phyloP scores from a whole-genome alignment of 2,888 invertebrate species.

The Volucella zonaria region DNA sequence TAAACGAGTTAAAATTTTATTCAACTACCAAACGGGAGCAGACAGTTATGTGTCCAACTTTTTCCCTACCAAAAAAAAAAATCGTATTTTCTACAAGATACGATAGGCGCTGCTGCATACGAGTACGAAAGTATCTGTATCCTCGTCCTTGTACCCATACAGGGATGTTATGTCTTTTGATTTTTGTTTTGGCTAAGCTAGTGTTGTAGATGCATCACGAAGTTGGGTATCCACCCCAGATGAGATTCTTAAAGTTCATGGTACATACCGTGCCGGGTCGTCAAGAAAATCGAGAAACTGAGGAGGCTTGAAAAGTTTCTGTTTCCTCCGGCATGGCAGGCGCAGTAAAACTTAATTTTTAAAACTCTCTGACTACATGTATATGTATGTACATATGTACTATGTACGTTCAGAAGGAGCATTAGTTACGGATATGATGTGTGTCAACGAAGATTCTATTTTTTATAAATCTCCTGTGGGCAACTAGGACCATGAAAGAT shows the following conservation, averaged over 20 bases:
- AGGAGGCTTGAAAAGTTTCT: background rate
- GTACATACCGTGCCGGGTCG: constrained; percentile 15
- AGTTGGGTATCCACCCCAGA: constrained; percentile 41
- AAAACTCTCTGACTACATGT: background rate
- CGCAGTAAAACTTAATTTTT: constrained; percentile 34
- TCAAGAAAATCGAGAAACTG: background rate
- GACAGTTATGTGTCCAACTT: constrained; percentile 66
- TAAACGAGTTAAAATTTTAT: constrained; percentile 72
- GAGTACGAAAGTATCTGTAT: background rate
- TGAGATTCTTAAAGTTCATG: constrained; percentile 41
- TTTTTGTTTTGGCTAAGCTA: constrained; percentile 7
- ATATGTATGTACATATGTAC: too few species aligned
- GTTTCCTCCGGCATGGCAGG: constrained; percentile 14
- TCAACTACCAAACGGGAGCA: constrained; percentile 62
- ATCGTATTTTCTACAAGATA: constrained; percentile 31
- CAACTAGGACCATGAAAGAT: constrained; percentile 21
- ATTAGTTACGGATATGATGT: background rate
- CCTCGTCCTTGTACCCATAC: constrained; percentile 23
- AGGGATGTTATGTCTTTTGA: constrained; percentile 34
- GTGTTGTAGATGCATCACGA: constrained; percentile 53
- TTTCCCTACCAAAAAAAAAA: constrained; percentile 20
- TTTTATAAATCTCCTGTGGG: constrained; percentile 24
- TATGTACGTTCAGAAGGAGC: background rate
- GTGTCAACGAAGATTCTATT: constrained; percentile 12
- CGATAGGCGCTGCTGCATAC: constrained; percentile 3